A percentile compares a stretch with the other conserved stretches of the same genome.
phyloP scores from a whole-genome alignment of 30 jellyfish, hydroid and myxozoan species.

The Clytia hemisphaerica region DNA sequence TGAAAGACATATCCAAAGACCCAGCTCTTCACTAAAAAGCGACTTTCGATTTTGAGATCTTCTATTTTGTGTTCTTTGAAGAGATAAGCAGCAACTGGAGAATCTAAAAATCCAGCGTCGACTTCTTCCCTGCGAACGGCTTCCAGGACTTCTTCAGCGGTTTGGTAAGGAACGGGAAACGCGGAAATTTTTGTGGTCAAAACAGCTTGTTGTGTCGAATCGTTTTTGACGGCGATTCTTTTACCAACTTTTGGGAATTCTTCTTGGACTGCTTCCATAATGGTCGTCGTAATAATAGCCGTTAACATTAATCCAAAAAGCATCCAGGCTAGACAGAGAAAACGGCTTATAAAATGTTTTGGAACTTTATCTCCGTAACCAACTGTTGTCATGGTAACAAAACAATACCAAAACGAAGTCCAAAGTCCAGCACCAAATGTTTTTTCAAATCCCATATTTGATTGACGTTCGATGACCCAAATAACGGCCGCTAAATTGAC shows the following conservation, averaged over 20 bases:
- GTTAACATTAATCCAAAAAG: neutral
- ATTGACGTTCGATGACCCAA: constrained; percentile 2
- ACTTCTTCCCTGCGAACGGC: neutral
- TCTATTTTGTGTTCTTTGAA: neutral
- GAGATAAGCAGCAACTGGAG: constrained; percentile 1
- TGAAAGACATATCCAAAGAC: too few relatives aligned
- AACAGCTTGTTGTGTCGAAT: neutral
- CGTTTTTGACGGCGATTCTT: neutral
- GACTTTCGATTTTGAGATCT: too few relatives aligned
- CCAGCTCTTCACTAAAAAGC: too few relatives aligned
- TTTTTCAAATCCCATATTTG: neutral
- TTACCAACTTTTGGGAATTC: neutral
- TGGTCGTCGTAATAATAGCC: constrained; percentile 3
- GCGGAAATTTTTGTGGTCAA: neutral
- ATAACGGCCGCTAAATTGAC: neutral
- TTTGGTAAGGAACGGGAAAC: neutral
- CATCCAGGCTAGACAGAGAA: constrained; percentile 8
- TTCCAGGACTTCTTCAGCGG: neutral
- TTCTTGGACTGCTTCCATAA: neutral
- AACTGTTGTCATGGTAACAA: constrained; percentile 17
- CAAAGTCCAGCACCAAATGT: constrained; percentile 20
- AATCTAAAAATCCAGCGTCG: constrained; percentile 7
- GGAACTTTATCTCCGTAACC: constrained; percentile 23
- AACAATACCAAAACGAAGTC: constrained; percentile 8
- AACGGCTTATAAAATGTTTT: neutral